Evolutionary conservation across 2,113 vertebrate species (phyloP).

Genomic region (Nanorana parkeri): DNA sequence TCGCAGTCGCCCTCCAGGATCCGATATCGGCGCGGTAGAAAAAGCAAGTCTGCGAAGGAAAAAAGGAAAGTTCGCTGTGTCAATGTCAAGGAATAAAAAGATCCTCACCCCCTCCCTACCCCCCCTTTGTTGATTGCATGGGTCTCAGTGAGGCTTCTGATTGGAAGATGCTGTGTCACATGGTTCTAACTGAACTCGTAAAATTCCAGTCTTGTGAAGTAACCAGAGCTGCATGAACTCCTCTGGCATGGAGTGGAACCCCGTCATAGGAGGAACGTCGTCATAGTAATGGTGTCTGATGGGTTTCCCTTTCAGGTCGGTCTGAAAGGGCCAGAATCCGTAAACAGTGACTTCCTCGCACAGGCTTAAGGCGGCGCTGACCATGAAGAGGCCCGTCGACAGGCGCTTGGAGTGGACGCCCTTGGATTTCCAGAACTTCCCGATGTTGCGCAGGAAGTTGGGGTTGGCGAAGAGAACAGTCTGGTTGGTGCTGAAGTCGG

Average conservation of each 20-base stretch:
- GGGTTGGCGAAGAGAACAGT: constrained; percentile 94
- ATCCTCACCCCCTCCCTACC: too few species aligned
- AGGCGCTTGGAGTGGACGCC: constrained; percentile 89
- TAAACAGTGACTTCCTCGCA: constrained; percentile 93
- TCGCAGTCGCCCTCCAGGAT: too few species aligned
- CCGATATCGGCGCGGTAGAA: too few species aligned
- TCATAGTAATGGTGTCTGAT: constrained; percentile 98
- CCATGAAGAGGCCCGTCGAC: constrained; percentile 92
- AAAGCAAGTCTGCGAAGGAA: too few species aligned
- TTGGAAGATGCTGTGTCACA: constrained; percentile 65
- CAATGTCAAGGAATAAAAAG: background rate
- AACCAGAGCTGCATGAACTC: constrained; percentile 97
- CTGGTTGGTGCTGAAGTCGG: constrained; percentile 86
- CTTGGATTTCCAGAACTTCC: constrained; percentile 91
- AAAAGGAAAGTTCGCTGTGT: too few species aligned
- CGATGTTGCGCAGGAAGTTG: constrained; percentile 86
- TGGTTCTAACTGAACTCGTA: constrained; percentile 83
- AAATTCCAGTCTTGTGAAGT: constrained; percentile 87
- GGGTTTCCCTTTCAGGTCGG: constrained; percentile 78
- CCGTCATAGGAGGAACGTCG: constrained; percentile 86
- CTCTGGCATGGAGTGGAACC: constrained; percentile 96
- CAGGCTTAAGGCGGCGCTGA: constrained; percentile 89
- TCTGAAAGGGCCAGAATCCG: constrained; percentile 94
- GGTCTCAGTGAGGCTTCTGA: background rate
- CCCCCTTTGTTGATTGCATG: background rate